Evolutionary conservation across 2,113 vertebrate species (phyloP).

Genomic region (Gracilinanus agilis): DNA sequence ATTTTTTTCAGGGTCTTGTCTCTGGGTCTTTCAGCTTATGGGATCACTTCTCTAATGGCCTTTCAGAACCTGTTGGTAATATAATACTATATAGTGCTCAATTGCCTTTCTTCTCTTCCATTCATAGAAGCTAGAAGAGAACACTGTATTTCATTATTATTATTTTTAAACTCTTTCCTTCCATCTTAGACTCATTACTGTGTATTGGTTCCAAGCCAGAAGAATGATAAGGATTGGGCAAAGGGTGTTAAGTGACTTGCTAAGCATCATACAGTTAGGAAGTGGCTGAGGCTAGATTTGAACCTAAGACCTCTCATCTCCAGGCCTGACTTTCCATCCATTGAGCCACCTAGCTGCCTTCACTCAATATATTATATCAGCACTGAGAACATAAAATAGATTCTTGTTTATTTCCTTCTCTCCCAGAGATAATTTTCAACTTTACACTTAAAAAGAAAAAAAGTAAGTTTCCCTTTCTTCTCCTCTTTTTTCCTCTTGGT

Average conservation of each 20-base stretch:
- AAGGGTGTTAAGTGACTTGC: no score
- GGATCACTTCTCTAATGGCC: not conserved
- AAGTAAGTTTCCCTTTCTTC: not conserved
- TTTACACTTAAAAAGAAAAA: slow-evolving; percentile 13
- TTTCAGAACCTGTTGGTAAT: slow-evolving; percentile 7
- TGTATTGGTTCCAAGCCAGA: no score
- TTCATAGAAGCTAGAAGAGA: not conserved
- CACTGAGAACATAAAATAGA: slow-evolving; percentile 18
- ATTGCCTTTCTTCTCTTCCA: not conserved
- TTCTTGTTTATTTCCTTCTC: slow-evolving; percentile 28
- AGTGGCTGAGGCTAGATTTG: no score
- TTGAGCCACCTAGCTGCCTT: no score
- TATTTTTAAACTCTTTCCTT: no score
- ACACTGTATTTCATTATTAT: no score
- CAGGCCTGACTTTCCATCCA: no score
- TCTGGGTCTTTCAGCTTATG: not conserved
- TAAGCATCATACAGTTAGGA: no score
- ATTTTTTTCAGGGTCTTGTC: not conserved
- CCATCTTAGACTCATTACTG: no score
- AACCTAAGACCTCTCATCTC: no score
- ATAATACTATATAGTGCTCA: not conserved
- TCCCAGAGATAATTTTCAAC: slow-evolving; percentile 44
- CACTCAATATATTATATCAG: not conserved
- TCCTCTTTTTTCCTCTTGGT: not conserved
- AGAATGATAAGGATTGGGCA: no score